Evolutionary conservation across 1,140 invertebrate genomes (phyloP).

Genomic region (Mizuhopecten yessoensis): DNA sequence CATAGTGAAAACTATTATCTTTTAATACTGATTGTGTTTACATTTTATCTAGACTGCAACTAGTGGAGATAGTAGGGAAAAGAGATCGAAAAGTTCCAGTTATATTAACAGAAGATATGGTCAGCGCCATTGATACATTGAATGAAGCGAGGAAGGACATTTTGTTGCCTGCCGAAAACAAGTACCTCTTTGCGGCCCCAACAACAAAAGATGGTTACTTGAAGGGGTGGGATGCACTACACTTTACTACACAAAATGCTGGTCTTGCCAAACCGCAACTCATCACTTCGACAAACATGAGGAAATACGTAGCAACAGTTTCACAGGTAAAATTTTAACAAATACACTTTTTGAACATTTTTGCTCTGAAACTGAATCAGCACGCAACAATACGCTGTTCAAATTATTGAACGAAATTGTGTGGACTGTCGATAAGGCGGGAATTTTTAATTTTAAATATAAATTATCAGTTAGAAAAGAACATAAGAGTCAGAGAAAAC

Average conservation of each 20-base stretch:
- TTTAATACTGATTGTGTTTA: too few species aligned
- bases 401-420: too few species aligned
- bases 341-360: not conserved
- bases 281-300: conserved; percentile 39
- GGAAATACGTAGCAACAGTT: conserved; percentile 50
- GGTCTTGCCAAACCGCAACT: not conserved
- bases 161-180: not conserved
- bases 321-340: conserved; percentile 41
- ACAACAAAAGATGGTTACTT: not conserved
- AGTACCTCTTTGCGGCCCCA: conserved; percentile 40
- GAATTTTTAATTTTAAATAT: too few species aligned
- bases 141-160: not conserved
- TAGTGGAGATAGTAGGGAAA: conserved; percentile 46
- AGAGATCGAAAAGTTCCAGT: conserved; percentile 44
- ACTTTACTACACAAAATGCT: not conserved
- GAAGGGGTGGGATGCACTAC: conserved; percentile 23
- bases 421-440: too few species aligned
- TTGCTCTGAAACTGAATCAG: too few species aligned
- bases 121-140: not conserved
- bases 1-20: too few species aligned
- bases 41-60: conserved; percentile 33
- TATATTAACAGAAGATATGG: conserved; percentile 38
- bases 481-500: too few species aligned
- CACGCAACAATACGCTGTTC: too few species aligned
- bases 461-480: too few species aligned